Conservation (phyloP, 2,888 invertebrate species). For the Lypha dubia region DNA sequence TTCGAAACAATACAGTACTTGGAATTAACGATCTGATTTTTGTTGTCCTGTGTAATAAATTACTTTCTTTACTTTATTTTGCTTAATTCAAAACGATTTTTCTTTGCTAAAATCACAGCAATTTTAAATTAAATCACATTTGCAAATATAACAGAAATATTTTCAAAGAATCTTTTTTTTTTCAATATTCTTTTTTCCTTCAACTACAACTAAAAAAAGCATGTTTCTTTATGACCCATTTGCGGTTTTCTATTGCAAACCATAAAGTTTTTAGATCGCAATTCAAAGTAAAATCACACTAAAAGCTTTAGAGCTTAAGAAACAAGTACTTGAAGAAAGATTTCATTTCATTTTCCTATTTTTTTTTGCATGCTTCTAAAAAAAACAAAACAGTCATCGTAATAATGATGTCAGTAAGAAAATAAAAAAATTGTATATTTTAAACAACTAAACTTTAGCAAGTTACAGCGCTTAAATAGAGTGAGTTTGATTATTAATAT, state of each 20-base stretch:
- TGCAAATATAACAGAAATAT: no score
- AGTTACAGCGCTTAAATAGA: not conserved
- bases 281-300: conserved; percentile 8
- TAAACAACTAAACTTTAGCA: not conserved
- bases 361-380: not conserved
- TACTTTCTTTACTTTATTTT: no score
- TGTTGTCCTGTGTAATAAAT: no score
- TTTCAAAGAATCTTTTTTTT: no score
- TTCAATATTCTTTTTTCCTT: no score
- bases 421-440: not conserved
- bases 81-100: no score
- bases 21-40: no score
- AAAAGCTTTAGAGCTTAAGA: not conserved
- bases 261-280: not conserved
- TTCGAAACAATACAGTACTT: no score
- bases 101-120: not conserved
- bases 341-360: not conserved
- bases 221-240: not conserved
- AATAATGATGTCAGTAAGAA: conserved; percentile 2
- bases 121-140: no score
- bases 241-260: conserved; percentile 32
- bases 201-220: no score
- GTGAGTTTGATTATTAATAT: not conserved
- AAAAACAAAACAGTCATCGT: not conserved
- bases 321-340: not conserved